A percentile compares a stretch with the other conserved stretches of the same genome.
Conservation (phyloP, 2,797 vertebrate species). For the Sebastes itinus region DNA sequence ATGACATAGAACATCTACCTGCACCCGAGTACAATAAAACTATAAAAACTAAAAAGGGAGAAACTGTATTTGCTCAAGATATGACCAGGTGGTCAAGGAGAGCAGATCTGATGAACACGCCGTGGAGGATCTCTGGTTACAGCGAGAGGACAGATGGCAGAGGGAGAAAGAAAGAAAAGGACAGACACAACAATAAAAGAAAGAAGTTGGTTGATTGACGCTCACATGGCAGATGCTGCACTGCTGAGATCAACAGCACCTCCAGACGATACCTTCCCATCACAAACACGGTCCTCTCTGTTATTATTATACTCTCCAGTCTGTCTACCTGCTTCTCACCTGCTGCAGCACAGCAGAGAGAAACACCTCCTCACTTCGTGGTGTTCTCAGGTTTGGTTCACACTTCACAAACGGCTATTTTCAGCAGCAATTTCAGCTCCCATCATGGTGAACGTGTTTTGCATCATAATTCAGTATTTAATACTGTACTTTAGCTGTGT, state of each 20-base stretch:
- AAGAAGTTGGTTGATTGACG: not conserved
- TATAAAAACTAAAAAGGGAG: not conserved
- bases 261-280: rapidly evolving
- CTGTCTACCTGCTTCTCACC: not conserved
- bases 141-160: constrained; percentile 40
- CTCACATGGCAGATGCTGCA: not conserved
- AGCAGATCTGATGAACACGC: not conserved
- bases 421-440: not conserved
- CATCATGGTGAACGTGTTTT: not conserved
- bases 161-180: not conserved
- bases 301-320: not conserved
- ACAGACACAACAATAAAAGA: not conserved
- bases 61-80: not conserved
- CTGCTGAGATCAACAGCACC: not conserved
- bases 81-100: constrained; percentile 13
- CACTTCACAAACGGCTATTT: not conserved
- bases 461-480: not conserved
- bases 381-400: not conserved
- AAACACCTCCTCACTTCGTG: not conserved
- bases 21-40: not conserved
- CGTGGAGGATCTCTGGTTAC: constrained; percentile 33
- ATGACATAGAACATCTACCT: not conserved
- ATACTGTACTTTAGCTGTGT: not conserved
- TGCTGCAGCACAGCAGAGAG: not conserved
- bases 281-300: not conserved